Evolutionary conservation across 2,113 vertebrate species (phyloP), one percentile per base, ranked within the genome.

Genomic region (Corapipo altera): DNA sequence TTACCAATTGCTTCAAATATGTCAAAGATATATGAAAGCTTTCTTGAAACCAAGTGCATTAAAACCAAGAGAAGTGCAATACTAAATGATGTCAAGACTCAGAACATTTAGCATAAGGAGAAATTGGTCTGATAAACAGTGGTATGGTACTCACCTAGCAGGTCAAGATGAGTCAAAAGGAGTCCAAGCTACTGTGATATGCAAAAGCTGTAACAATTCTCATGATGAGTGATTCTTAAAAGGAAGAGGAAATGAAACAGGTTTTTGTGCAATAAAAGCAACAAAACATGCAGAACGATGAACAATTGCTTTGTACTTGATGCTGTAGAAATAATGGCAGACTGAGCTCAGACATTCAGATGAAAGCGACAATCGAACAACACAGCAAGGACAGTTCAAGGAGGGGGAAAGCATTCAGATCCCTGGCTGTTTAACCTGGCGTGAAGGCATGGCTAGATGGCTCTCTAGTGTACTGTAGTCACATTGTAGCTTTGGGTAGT

Each of bases 401-500:
- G 85, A 88, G 7, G 77, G 41, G 70, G 48, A 75, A 92, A 94
- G 71, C 22, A 19, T 96, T 94, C 69, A 64, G 51, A 93, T 85
- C 73, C 82, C 65, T 88, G 91, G 78, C 76, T 96, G 78, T 95
- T 92, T 94, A 91, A 97, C 48, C 95, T 97, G 95, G 86, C 24
- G 21, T 96, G 95, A 96, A 96, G 96, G 95, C 85, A 94, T 95
- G 97, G 95, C 95, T 97, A 97, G 89, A 93, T 83, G 94, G 94
- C 92, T 97, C 67, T 97, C 96, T 97, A 97, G 95, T 80, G 89
- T 95, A 96, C 70, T 85, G 67, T 98, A 98, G 97, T 97, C 91
- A 97, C 85, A 80, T 93, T 88, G 92, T 98, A 98, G 97, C 89
- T 98, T 98, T 97, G 96, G 96, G 92, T 98, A 98, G 97, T 96